A percentile compares a stretch with the other conserved stretches of the same genome.
These are phyloP conservation scores for Cotesia congregata DNA, from an alignment of 2,888 invertebrate species.

Conservation along the genomic window DNA sequence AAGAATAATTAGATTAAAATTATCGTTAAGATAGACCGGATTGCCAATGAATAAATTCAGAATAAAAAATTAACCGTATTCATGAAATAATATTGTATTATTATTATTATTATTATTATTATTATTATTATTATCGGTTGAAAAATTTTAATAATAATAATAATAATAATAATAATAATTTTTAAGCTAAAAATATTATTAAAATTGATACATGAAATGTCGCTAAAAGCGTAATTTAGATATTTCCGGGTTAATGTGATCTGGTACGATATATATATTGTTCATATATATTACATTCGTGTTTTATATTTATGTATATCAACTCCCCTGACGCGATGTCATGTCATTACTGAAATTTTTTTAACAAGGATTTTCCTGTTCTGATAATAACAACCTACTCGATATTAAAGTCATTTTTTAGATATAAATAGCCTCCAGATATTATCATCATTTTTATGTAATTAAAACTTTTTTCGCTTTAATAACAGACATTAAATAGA, in stretches of 20 bases:
- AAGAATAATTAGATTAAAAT: no score
- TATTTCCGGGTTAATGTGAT: slow-evolving; percentile 8
- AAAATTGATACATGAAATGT: background rate
- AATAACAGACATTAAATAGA: no score
- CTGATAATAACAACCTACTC: background rate
- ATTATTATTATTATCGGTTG: no score
- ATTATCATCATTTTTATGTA: background rate
- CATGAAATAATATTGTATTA: no score
- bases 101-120: no score
- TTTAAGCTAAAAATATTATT: no score
- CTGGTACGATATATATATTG: background rate
- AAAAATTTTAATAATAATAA: no score
- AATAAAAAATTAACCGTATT: no score
- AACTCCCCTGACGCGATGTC: slow-evolving; percentile 10
- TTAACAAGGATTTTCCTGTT: slow-evolving; percentile 33
- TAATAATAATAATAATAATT: no score
- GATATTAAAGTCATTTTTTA: background rate
- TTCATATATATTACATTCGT: background rate
- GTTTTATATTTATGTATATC: background rate
- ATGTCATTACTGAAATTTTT: slow-evolving; percentile 16
- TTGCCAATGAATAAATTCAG: no score
- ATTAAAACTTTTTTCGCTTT: background rate
- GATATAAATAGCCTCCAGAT: background rate
- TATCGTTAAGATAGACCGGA: no score
- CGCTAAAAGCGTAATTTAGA: background rate